Evolutionary conservation across 2,113 vertebrate species (phyloP), one percentile per base, ranked within the genome.

Genomic region (Murina feae): DNA sequence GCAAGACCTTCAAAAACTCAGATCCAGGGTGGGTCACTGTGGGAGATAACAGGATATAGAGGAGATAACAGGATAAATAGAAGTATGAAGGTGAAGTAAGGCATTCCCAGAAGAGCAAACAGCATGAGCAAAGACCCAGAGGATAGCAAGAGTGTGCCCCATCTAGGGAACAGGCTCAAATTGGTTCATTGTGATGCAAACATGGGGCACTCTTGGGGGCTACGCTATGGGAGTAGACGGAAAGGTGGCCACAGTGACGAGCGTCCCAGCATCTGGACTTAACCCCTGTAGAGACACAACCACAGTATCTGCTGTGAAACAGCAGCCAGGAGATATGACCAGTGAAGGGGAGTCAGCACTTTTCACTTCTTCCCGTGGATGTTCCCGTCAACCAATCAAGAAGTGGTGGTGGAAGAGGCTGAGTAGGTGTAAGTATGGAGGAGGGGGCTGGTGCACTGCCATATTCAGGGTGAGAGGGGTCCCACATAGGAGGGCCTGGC

Each of bases 381-480:
- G 28, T 39, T 86, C 42, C 14, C 18, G 2, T 44, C 49, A 68
- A 25, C 66, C 10, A 51, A 47, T 35, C 20, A 13, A 0, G 20
- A 60, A n/a, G 65, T 11, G 78, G 85, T 20, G 47, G 37, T 11
- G 25, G 80, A 53, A 69, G 63, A 74, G 21, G 1, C 75, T 4
- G 47, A 51, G 13, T 20, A 9, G 47, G 18, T 0, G 0, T 32
- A 28, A 25, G 28, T 14, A 35, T 1, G 1, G 55, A 49, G 9
- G 18, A 21, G 28, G 30, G 4, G 30, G 47, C 16, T 11, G n/a
- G 78, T 7, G 20, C 28, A 2, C 13, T 14, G 32, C 25, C 21
- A 0, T 58, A 21, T 0, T 23, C 23, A 14, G 18, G 74, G 6
- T 3, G 9, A 42, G 3, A 47, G 12, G 9, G 9, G 17, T 6